A percentile compares a stretch with the other conserved stretches of the same genome.
These are phyloP conservation scores for Tuberolachnus salignus DNA, from an alignment of 2,888 invertebrate genomes.

Conservation along the genomic window DNA sequence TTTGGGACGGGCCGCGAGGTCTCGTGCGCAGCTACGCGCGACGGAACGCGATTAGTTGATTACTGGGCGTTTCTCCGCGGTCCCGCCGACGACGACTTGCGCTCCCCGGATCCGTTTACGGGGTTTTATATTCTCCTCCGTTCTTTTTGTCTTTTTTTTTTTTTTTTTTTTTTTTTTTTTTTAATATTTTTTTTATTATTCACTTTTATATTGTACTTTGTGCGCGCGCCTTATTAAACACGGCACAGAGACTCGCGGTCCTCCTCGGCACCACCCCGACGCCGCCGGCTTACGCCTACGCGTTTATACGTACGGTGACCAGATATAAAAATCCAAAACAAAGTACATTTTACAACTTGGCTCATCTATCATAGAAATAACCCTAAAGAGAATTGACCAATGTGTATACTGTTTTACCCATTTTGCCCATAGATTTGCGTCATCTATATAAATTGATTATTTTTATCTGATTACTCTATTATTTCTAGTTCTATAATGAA, in stretches of 20 bases:
- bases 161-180: background rate
- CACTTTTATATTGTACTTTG: constrained; percentile 1
- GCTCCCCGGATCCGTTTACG: constrained; percentile 45
- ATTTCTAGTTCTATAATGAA: no score
- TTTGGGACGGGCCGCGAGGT: constrained; percentile 10
- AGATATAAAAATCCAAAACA: no score
- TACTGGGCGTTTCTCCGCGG: constrained; percentile 38
- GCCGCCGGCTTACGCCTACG: background rate
- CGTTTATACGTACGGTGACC: no score
- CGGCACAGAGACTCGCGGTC: background rate
- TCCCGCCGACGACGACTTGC: constrained; percentile 19
- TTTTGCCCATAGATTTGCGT: no score
- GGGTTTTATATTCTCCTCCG: no score
- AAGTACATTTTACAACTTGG: no score
- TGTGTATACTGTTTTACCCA: no score
- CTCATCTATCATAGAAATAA: no score
- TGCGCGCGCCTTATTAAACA: constrained; percentile 44
- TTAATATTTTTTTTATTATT: constrained; percentile 8
- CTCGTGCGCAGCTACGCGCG: constrained; percentile 50
- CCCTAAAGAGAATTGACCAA: no score
- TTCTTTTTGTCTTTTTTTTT: background rate
- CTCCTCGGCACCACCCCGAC: background rate
- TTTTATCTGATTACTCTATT: no score
- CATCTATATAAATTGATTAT: no score
- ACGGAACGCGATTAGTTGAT: constrained; percentile 55